phyloP scores from a whole-genome alignment of 1,140 invertebrate species.

The Drosophila serrata region DNA sequence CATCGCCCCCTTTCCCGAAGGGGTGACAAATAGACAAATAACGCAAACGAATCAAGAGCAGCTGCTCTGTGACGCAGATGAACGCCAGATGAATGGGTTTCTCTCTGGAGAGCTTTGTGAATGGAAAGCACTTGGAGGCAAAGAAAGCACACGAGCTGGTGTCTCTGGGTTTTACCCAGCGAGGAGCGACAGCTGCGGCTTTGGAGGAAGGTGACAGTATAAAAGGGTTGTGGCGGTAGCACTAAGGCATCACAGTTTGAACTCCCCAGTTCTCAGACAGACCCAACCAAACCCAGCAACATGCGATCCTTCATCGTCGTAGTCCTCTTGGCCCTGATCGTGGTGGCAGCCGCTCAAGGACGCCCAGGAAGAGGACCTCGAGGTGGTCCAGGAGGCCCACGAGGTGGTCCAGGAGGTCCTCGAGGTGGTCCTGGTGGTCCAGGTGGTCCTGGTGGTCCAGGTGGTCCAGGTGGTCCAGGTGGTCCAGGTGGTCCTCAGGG shows the following conservation, averaged over 20 bases:
- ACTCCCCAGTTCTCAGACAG: constrained; percentile 7
- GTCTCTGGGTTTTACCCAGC: constrained; percentile 13
- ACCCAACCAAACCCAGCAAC: not conserved
- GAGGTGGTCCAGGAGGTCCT: constrained; percentile 9
- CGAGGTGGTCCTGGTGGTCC: constrained; percentile 6
- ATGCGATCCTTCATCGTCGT: constrained; percentile 39
- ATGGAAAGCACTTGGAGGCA: constrained; percentile 6
- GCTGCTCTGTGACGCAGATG: constrained; percentile 39
- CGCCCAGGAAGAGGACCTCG: too few relatives aligned
- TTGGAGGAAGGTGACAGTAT: constrained; percentile 18
- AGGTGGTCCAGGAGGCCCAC: constrained; percentile 5
- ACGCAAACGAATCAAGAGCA: constrained; percentile 45
- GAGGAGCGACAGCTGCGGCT: constrained; percentile 7
- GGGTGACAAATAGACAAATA: constrained; percentile 48
- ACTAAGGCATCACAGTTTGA: constrained; percentile 21
- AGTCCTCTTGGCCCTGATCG: constrained; percentile 32
- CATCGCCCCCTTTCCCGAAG: too few relatives aligned
- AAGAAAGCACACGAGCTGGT: constrained; percentile 15
- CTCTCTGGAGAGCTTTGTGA: not conserved
- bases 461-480: constrained; percentile 12
- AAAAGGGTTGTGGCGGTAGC: constrained; percentile 11
- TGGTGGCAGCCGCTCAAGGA: constrained; percentile 39
- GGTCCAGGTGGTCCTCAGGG: constrained; percentile 3
- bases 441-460: constrained; percentile 9
- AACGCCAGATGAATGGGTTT: constrained; percentile 23